Evolutionary conservation across 2,888 invertebrate genomes (phyloP), one percentile per base, ranked within the genome.

Genomic region (Temnothorax ravouxi): DNA sequence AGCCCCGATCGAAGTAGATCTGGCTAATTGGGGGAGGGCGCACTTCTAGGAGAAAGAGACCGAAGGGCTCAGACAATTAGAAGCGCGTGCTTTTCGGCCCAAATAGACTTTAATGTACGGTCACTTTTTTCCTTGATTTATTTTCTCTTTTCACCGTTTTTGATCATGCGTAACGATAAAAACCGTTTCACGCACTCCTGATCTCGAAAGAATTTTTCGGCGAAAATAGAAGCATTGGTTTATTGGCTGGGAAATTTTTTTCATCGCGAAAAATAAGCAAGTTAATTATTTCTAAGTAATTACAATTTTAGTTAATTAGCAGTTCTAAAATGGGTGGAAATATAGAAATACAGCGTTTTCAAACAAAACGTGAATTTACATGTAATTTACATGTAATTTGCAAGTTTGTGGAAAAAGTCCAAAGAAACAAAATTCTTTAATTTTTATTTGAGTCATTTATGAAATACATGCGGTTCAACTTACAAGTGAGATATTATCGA

Each of bases 81-180:
- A 56, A 74, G 52, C 15, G 44, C 15, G 66, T 59, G 52, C 77
- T 71, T 80, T 75, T 84, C 56, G 67, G 21, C 34, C 82, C 82
- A 64, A n/a, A 71, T 83, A 54, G 72, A 75, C 74, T 84, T 84
- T 88, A 88, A 89, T 82, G 90, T 84, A 84, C 88, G 86, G 84
- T 59, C 84, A 83, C 21, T 72, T 21, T 88, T 86, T 69, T 69
- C 54, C 71, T 47, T 71, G 54, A 69, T 59, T 77, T 2, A 54
- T n/a, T 15, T 3, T 44, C 13, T n/a, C 52, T 59, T 47, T 66
- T 9, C 21, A 0, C 25, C 8, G 1, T 41, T 38, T 29, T 9
- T 29, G 56, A 79, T 15, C 47, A 21, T 77, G 54, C 21, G n/a
- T n/a, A n/a, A 69, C 41, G 15, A 4, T 18, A 8, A n/a, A 56